A percentile compares a stretch with the other conserved stretches of the same genome.
These are phyloP conservation scores for Cygnus olor DNA, from an alignment of 2,797 vertebrate genomes.

Conservation along the genomic window DNA sequence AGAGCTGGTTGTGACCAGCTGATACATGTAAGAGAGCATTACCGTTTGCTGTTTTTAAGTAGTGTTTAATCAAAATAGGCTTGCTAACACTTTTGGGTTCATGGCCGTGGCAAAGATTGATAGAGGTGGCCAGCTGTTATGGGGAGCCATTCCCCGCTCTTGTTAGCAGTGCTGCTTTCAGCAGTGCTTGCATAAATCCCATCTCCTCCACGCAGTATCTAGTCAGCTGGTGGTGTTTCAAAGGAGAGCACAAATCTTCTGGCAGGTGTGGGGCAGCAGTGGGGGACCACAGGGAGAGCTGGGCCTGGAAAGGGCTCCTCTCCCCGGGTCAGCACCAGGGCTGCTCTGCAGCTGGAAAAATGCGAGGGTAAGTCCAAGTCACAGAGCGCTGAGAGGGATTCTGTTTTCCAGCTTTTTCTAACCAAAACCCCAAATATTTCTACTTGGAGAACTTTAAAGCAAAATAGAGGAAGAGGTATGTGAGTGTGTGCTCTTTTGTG, in stretches of 20 bases:
- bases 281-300: neutral
- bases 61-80: neutral
- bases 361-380: neutral
- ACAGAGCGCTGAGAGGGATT: neutral
- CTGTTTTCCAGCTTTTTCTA: neutral
- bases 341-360: neutral
- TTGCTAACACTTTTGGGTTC: neutral
- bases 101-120: neutral
- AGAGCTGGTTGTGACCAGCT: neutral
- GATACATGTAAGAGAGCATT: fast-evolving
- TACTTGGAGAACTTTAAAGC: neutral
- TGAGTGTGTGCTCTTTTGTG: neutral
- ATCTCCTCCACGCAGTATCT: neutral
- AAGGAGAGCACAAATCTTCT: neutral
- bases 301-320: neutral
- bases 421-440: neutral
- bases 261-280: neutral
- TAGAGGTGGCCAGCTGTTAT: neutral
- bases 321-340: fast-evolving
- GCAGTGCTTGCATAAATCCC: neutral
- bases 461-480: neutral
- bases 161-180: neutral
- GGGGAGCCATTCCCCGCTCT: neutral
- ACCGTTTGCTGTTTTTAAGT: neutral
- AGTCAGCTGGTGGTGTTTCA: neutral